Evolutionary conservation across 1,140 invertebrate genomes (phyloP), one percentile per base, ranked within the genome.

Genomic region (Zophobas morio): DNA sequence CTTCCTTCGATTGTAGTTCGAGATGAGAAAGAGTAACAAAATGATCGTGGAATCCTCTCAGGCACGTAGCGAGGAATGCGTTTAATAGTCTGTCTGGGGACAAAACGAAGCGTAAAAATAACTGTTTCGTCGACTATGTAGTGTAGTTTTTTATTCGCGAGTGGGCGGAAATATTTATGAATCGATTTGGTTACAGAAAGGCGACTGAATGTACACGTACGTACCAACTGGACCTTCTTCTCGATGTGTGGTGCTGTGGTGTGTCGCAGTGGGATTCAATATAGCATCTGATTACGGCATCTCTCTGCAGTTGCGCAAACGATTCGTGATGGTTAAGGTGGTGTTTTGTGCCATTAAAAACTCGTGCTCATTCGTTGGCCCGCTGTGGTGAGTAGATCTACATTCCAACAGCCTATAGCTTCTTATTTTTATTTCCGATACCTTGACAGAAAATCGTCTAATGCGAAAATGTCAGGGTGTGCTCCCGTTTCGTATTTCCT

Each of bases 401-500:
- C 76, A 78, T 78, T 78, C 76, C 76, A 78, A 78, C 76, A 78
- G 66, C 76, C 76, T 78, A 78, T 57, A 47, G 76, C 76, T 78
- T 78, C 76, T 78, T 78, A 78, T 78, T 78, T 78, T 78, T 78
- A 73, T 78, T 78, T 78, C 76, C 76, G 72, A 46, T 71, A 66
- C 60, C 60, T 66, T 66, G 60, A 42, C 60, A 66, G 36, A 66
- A 66, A 66, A 66, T 46, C 42, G 60, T 66, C 42, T 66, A 42
- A 33, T 66, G 35, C 20, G 6, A 39, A 66, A 42, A 42, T 66
- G 60, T 42, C 60, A 66, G 37, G 60, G 60, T 42, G 42, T 6
- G 37, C 37, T 39, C 39, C 37, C 60, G 4, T 40, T n/a, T 5
- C 49, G n/a, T 51, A n/a, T 2, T n/a, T 51, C 42, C 42, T 8